A percentile compares a stretch with the other conserved stretches of the same genome.
Evolutionary conservation across 1,140 invertebrate genomes (phyloP).

Genomic region (Ceratina calcarata): DNA sequence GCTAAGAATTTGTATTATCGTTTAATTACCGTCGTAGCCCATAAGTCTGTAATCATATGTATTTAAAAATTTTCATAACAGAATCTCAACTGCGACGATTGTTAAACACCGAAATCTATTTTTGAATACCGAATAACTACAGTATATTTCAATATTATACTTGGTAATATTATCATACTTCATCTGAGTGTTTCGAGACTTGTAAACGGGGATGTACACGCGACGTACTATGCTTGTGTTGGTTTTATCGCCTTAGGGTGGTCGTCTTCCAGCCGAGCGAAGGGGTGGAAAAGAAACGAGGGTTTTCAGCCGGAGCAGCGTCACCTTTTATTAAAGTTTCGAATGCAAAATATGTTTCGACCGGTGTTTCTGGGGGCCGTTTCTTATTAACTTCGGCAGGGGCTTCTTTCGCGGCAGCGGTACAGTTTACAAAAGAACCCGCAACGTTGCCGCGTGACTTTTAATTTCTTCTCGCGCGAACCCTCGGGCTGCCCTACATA

Average conservation of each 20-base stretch:
- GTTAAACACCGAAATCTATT: too few relatives aligned
- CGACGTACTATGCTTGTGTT: neutral
- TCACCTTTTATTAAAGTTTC: slow-evolving; percentile 58
- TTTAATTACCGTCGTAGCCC: too few relatives aligned
- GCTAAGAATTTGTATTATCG: too few relatives aligned
- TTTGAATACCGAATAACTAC: too few relatives aligned
- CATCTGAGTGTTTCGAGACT: neutral
- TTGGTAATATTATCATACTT: neutral
- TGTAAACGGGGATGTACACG: neutral
- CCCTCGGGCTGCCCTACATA: neutral
- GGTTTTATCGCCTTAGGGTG: slow-evolving; percentile 45
- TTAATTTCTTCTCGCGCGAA: slow-evolving; percentile 10
- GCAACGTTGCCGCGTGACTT: neutral
- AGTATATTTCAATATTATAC: too few relatives aligned
- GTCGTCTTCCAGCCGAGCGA: slow-evolving; percentile 21
- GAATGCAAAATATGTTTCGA: slow-evolving; percentile 57
- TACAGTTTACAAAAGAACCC: neutral
- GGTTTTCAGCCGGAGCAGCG: slow-evolving; percentile 22
- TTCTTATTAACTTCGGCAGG: slow-evolving; percentile 49
- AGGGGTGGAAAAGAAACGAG: slow-evolving; percentile 21
- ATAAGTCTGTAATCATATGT: too few relatives aligned
- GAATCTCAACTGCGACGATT: too few relatives aligned
- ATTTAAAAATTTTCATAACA: too few relatives aligned
- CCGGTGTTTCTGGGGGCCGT: slow-evolving; percentile 29
- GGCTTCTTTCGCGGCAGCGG: slow-evolving; percentile 1